A percentile compares a stretch with the other conserved stretches of the same genome.
These are phyloP conservation scores for Oxyteleia sp. DNA, from an alignment of 2,888 invertebrate species.

Conservation along the genomic window DNA sequence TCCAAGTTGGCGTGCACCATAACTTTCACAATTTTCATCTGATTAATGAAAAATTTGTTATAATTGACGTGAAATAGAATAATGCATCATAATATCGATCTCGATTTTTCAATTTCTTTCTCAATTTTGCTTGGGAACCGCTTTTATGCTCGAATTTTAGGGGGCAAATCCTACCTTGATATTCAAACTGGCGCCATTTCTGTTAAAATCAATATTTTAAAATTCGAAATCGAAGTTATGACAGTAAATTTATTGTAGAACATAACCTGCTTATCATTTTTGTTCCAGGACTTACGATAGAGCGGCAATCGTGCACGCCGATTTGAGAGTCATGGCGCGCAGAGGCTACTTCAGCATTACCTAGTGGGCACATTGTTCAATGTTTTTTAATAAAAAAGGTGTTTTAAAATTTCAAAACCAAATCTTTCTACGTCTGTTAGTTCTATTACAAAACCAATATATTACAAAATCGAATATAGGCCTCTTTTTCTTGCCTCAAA, in stretches of 20 bases:
- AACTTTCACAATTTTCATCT: constrained; percentile 23
- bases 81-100: constrained; percentile 19
- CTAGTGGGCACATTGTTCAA: background rate
- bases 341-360: background rate
- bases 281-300: constrained; percentile 6
- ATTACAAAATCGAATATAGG: too few species aligned
- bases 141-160: constrained; percentile 23
- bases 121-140: constrained; percentile 20
- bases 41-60: constrained; percentile 5
- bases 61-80: background rate
- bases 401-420: too few species aligned
- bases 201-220: constrained; percentile 19
- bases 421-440: too few species aligned
- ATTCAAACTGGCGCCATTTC: constrained; percentile 23
- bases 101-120: constrained; percentile 33
- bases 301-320: constrained; percentile 1
- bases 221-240: constrained; percentile 2
- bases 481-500: too few species aligned
- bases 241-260: background rate
- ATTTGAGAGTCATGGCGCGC: background rate
- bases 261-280: background rate
- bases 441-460: too few species aligned
- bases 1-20: constrained; percentile 15
- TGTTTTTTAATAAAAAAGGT: background rate
- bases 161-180: constrained; percentile 14